These are phyloP conservation scores for Sebastes schlegelii DNA, from an alignment of 2,113 vertebrate genomes.

Conservation along the genomic window DNA sequence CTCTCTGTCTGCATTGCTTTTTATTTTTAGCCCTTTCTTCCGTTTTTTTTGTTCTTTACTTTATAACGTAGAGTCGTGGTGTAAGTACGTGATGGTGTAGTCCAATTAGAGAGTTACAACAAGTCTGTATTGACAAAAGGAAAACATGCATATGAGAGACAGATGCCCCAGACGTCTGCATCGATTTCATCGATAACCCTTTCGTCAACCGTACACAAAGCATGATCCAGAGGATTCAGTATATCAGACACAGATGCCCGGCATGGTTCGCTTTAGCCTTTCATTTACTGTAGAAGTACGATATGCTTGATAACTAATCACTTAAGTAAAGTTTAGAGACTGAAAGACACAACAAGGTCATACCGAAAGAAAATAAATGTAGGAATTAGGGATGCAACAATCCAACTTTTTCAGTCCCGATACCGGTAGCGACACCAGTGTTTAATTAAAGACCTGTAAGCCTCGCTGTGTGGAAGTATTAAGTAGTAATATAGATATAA, in stretches of 20 bases:
- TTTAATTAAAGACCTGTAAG: no score
- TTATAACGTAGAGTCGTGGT: neutral
- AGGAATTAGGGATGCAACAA: neutral
- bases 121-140: neutral
- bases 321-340: conserved; percentile 7
- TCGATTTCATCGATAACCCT: neutral
- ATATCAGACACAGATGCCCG: conserved; percentile 30
- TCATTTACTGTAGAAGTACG: conserved; percentile 17
- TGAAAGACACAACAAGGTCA: neutral
- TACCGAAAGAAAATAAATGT: neutral
- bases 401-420: no score
- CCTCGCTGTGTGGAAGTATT: no score
- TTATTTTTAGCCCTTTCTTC: neutral
- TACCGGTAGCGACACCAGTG: no score
- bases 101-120: neutral
- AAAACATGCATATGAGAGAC: neutral
- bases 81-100: neutral
- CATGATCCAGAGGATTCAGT: conserved; percentile 4
- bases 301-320: conserved; percentile 25
- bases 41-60: conserved; percentile 4
- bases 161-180: conserved; percentile 16
- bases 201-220: neutral
- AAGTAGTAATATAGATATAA: no score
- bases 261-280: neutral
- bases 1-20: neutral